phyloP scores from a whole-genome alignment of 1,140 invertebrate species.

The Psix sp. region DNA sequence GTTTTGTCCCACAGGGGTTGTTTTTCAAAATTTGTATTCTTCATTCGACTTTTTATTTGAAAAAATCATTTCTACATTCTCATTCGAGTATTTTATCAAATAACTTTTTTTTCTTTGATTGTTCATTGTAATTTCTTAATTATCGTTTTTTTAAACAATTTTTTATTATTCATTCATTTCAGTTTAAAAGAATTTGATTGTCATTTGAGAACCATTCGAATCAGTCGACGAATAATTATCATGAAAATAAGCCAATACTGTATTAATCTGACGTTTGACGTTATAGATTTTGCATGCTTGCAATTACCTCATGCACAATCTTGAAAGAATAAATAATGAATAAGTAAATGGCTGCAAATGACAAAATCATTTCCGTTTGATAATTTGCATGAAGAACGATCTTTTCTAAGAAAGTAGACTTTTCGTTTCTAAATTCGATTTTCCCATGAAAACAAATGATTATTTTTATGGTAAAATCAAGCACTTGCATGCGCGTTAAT shows the following conservation, averaged over 20 bases:
- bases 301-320: constrained; percentile 4
- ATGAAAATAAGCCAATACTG: constrained; percentile 75
- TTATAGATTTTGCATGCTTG: constrained; percentile 19
- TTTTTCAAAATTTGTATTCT: constrained; percentile 66
- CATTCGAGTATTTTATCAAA: neutral
- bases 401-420: constrained; percentile 18
- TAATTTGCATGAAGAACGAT: constrained; percentile 30
- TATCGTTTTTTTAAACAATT: too few species aligned
- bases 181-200: constrained; percentile 12
- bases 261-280: constrained; percentile 21
- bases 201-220: constrained; percentile 52
- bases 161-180: too few species aligned
- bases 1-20: constrained; percentile 74
- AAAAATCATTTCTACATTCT: neutral
- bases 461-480: constrained; percentile 19
- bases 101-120: neutral
- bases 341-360: constrained; percentile 45
- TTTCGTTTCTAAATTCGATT: constrained; percentile 15
- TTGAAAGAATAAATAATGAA: constrained; percentile 7
- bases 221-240: constrained; percentile 61
- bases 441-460: constrained; percentile 16
- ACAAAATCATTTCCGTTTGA: constrained; percentile 33
- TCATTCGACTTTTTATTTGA: constrained; percentile 38
- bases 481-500: constrained; percentile 27
- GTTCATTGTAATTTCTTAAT: too few species aligned